These are phyloP conservation scores for Aphelocoma californica DNA, from an alignment of 2,797 vertebrate genomes.

Conservation along the genomic window DNA sequence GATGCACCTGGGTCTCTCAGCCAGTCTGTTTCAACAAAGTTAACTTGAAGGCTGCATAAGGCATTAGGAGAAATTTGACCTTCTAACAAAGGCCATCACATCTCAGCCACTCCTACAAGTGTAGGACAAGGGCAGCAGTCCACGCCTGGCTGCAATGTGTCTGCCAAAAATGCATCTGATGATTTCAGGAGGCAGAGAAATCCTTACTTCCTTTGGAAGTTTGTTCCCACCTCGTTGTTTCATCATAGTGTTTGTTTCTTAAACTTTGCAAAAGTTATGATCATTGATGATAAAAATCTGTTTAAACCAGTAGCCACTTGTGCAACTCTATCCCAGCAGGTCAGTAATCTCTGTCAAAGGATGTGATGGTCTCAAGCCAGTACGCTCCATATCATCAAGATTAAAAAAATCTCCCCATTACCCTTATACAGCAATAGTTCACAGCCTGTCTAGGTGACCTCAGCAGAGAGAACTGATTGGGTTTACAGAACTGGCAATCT, in stretches of 20 bases:
- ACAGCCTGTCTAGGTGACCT: background rate
- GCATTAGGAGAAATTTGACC: background rate
- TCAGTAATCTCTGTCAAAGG: background rate
- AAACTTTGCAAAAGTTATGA: background rate
- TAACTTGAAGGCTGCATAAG: background rate
- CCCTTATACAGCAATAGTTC: background rate
- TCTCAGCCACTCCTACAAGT: background rate
- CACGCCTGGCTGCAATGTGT: background rate
- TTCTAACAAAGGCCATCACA: background rate
- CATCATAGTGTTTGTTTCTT: background rate
- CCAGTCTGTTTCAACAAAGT: background rate
- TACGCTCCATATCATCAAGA: background rate
- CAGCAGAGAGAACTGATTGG: background rate
- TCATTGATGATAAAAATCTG: slow-evolving; percentile 1
- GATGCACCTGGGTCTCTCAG: background rate
- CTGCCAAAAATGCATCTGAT: background rate
- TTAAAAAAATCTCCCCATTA: background rate
- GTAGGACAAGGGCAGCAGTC: background rate
- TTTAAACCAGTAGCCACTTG: background rate
- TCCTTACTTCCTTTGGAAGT: background rate
- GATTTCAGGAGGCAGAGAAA: background rate
- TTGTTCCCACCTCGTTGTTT: background rate
- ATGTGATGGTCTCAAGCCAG: background rate
- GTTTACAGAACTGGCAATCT: background rate
- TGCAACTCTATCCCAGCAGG: background rate